Percentiles rank a stretch among this genome's conserved stretches.
phyloP scores from a whole-genome alignment of 2,797 vertebrate genomes.

The Thalassophryne amazonica region DNA sequence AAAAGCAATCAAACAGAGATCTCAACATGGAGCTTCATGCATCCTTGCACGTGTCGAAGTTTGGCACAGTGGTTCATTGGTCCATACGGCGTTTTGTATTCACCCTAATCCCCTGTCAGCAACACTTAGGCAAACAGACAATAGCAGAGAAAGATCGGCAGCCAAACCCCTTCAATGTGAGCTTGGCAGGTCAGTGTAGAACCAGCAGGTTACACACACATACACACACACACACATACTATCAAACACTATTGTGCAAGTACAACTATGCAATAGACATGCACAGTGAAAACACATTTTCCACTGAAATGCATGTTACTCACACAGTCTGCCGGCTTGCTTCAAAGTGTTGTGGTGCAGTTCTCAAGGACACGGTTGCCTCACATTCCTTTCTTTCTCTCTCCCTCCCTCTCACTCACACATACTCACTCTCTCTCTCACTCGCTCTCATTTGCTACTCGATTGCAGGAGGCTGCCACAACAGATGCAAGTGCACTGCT shows the following conservation, averaged over 20 bases:
- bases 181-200: slow-evolving; percentile 71
- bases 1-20: slow-evolving; percentile 42
- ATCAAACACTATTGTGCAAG: slow-evolving; percentile 4
- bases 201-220: slow-evolving; percentile 68
- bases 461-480: slow-evolving; percentile 60
- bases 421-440: slow-evolving; percentile 46
- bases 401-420: slow-evolving; percentile 56
- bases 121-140: slow-evolving; percentile 78
- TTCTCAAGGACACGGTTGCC: slow-evolving; percentile 93
- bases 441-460: slow-evolving; percentile 55
- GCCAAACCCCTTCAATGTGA: slow-evolving; percentile 69
- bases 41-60: slow-evolving; percentile 61
- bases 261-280: slow-evolving; percentile 15
- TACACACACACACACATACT: slow-evolving; percentile 13
- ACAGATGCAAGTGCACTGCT: slow-evolving; percentile 59
- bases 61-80: slow-evolving; percentile 66
- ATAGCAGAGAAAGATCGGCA: slow-evolving; percentile 70
- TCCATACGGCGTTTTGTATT: slow-evolving; percentile 77
- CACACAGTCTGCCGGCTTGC: slow-evolving; percentile 93
- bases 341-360: slow-evolving; percentile 97
- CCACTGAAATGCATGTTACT: slow-evolving; percentile 88
- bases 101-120: slow-evolving; percentile 76
- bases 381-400: slow-evolving; percentile 78
- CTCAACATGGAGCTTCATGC: slow-evolving; percentile 58
- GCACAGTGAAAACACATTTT: slow-evolving; percentile 52